Evolutionary conservation across 64 coral and sea anemone genomes (phyloP).

Genomic region (Stylophora pistillata): DNA sequence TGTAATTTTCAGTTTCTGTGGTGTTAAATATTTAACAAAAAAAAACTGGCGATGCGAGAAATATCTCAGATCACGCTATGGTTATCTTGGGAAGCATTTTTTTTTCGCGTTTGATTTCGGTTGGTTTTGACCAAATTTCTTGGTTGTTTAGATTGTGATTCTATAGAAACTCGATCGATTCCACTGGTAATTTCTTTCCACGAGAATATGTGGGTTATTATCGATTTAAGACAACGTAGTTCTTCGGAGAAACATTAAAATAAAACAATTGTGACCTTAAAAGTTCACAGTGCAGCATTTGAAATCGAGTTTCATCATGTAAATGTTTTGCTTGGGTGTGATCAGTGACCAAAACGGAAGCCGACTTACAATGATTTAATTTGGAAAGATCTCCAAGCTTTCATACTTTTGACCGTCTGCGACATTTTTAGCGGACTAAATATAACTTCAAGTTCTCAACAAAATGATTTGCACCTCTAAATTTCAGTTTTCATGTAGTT

Average conservation of each 20-base stretch:
- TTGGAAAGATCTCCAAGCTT: background rate
- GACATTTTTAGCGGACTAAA: background rate
- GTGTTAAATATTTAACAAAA: background rate
- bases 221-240: background rate
- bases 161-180: background rate
- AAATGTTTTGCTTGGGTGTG: constrained; percentile 24
- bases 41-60: background rate
- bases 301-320: background rate
- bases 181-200: background rate
- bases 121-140: background rate
- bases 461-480: background rate
- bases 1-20: background rate
- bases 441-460: background rate
- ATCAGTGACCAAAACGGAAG: background rate
- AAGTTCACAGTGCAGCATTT: background rate
- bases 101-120: background rate
- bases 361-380: background rate
- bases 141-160: background rate
- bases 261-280: background rate
- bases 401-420: background rate
- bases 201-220: too few relatives aligned
- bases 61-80: background rate
- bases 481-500: background rate
- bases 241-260: background rate
- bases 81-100: background rate